Evolutionary conservation across 2,797 vertebrate species (phyloP).

Genomic region (Podarcis lilfordi): DNA sequence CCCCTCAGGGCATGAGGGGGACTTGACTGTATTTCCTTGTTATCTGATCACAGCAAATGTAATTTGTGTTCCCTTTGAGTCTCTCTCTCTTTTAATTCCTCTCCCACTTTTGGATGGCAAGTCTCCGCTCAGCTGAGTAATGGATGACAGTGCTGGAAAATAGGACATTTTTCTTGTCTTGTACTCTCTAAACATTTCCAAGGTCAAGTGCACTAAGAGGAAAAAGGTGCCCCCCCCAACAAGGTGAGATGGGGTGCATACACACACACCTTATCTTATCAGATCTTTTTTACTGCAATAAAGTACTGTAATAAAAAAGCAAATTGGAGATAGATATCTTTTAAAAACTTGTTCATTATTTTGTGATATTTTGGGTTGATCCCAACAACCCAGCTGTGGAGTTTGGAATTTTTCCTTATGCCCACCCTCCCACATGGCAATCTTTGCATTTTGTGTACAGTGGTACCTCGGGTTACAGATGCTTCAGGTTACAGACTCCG

Average conservation of each 20-base stretch:
- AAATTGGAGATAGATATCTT: neutral
- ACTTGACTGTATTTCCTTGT: slow-evolving; percentile 53
- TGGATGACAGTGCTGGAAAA: slow-evolving; percentile 50
- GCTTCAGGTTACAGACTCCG: too few relatives aligned
- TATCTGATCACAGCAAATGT: slow-evolving; percentile 64
- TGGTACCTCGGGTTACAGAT: too few relatives aligned
- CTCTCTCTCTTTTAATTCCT: slow-evolving; percentile 12
- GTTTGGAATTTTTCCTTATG: neutral
- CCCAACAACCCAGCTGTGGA: neutral
- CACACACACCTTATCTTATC: slow-evolving; percentile 2
- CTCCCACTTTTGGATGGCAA: neutral
- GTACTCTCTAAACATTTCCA: slow-evolving; percentile 52
- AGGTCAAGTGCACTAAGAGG: slow-evolving; percentile 46
- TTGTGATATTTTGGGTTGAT: neutral
- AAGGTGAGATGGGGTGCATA: slow-evolving; percentile 38
- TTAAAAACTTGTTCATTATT: neutral
- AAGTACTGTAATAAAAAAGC: accelerated
- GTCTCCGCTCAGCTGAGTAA: slow-evolving; percentile 36
- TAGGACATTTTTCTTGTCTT: neutral
- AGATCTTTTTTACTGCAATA: neutral
- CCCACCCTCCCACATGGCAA: neutral
- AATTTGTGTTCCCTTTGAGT: slow-evolving; percentile 64
- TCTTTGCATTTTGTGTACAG: slow-evolving; percentile 7
- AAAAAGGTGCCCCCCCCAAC: neutral
- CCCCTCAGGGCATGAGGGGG: slow-evolving; percentile 34